These are phyloP conservation scores for Apamea epomidion DNA, from an alignment of 2,888 invertebrate genomes.

Conservation along the genomic window DNA sequence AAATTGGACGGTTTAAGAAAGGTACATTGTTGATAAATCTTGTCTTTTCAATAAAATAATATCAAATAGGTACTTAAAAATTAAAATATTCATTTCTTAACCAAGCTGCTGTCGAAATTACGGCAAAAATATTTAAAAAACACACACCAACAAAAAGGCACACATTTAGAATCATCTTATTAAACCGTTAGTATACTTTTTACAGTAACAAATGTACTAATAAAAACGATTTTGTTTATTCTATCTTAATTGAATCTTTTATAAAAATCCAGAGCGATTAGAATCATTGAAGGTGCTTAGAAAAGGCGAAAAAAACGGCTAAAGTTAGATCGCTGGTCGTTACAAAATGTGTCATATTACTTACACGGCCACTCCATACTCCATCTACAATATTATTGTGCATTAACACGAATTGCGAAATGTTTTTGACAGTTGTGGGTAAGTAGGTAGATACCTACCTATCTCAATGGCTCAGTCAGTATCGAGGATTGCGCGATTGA, in stretches of 20 bases:
- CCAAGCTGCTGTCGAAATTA: conserved; percentile 10
- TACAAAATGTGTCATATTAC: conserved; percentile 1
- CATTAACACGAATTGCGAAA: neutral
- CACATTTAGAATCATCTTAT: neutral
- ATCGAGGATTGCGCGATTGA: neutral
- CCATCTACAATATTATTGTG: neutral
- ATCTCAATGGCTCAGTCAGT: neutral
- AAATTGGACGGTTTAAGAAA: conserved; percentile 64
- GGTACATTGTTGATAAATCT: conserved; percentile 54
- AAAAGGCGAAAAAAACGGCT: neutral
- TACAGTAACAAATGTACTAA: neutral
- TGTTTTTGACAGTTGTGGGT: neutral
- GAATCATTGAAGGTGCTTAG: neutral
- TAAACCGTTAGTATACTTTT: neutral
- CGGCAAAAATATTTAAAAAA: neutral
- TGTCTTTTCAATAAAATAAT: conserved; percentile 38
- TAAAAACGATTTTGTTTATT: neutral
- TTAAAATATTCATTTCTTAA: conserved; percentile 10
- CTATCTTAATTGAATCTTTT: neutral
- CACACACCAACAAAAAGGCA: neutral
- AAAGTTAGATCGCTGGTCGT: neutral
- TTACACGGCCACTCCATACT: neutral
- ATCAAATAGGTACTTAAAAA: conserved; percentile 11
- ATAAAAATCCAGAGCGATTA: neutral
- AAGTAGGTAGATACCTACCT: neutral